Base-by-base conservation (phyloP, 2,888 invertebrate species). In the Drosophila sordidapex region DNA sequence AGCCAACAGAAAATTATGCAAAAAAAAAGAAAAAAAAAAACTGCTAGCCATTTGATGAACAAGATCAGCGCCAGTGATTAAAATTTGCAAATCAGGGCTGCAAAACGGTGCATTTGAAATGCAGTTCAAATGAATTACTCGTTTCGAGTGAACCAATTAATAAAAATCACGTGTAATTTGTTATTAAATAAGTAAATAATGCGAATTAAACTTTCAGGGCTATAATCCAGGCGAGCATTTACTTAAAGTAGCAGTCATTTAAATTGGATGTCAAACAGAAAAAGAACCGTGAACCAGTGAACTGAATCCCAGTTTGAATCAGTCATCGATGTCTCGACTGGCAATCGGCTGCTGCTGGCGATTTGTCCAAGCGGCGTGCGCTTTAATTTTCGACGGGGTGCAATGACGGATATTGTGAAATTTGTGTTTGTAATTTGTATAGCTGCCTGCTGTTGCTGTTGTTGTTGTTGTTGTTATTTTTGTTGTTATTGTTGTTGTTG, bases 331-430 rank as follows among this genome's bases (percentile, higher is more conserved):
- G 66, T 60, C 54, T 78, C 62, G 52, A 54, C 31, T 13, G 15
- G 59, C 66, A 56, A 56, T 29, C 15, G 38, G 64, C 60, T 35
- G 60, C 70, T 73, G 67, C 49, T 68, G 68, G 72, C 83, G 72
- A 89, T 85, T 85, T 85, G 84, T 85, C 89, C 89, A 68, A 76
- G 77, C 82, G 68, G 59, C 64, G 74, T 72, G 66, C 66, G 87
- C 70, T 82, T 85, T 85, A 77, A 84, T 89, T 84, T 83, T 89
- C 75, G 72, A 74, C 84, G 67, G 82, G 87, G 84, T 82, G 90
- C 88, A 89, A 87, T 89, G 86, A 87, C 90, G 90, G 90, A 90
- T 87, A 84, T 87, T 87, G 90, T 86, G 87, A 87, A 87, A 87
- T 84, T 85, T 65, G 82, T 89, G 74, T 74, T 85, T 77, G 90